Evolutionary conservation across 2,113 vertebrate genomes (phyloP), one percentile per base, ranked within the genome.

Genomic region (Cololabis saira): DNA sequence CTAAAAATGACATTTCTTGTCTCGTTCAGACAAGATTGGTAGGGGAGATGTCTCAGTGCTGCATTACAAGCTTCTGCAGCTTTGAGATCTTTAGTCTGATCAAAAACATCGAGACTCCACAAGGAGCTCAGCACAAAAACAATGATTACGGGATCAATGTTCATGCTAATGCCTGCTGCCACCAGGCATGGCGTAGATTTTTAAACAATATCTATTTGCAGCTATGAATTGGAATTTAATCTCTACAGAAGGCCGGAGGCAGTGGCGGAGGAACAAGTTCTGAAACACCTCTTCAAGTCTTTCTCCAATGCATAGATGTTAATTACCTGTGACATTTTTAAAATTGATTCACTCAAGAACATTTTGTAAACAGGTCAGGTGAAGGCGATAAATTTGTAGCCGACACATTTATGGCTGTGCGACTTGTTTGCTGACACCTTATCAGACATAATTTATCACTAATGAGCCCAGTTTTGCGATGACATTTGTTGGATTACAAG

Each of bases 1-100:
- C 64, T 72, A 52, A 82, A 82, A 66, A 61, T 79, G 82, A 85
- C 78, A 78, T 64, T 65, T 75, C 72, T 68, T 55, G 59, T 82
- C 66, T 82, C 76, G 59, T 76, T 78, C 71, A 84, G 83, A 79
- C 70, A 51, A 49, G 58, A 80, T 67, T 56, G 9, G 78, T 79
- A 74, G 82, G 79, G 44, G 55, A 78, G 50, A 57, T 55, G 56
- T 81, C 76, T 82, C 80, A 17, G 51, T 12, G 66, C 62, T 5
- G 43, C 75, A 45, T 53, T 62, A 59, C 30, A 0, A 78, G 64
- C 30, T 69, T 71, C 67, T 44, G 21, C 69, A 73, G 74, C 66
- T 77, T 54, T 58, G 71, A 71, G 57, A 71, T 71, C 51, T 81
- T 84, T 68, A 52, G 61, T 48, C 59, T 69, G 59, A 87, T 84